Evolutionary conservation across 2,113 vertebrate species (phyloP).

Genomic region (Colossoma macropomum): DNA sequence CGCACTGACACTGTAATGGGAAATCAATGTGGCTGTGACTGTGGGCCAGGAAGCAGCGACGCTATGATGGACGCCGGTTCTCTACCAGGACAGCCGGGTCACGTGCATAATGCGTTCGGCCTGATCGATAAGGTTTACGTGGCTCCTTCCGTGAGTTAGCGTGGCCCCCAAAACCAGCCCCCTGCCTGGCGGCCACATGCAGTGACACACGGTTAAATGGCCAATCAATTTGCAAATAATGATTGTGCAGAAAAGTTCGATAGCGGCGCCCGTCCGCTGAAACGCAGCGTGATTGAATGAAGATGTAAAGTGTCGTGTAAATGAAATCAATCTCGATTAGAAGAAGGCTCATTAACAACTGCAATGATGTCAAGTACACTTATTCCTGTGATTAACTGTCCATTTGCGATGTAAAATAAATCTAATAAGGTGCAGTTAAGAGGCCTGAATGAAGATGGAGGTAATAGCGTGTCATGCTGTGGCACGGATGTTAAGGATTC

Average conservation of each 20-base stretch:
- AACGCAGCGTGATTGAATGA: constrained; percentile 65
- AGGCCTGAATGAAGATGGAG: constrained; percentile 61
- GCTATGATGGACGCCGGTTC: constrained; percentile 68
- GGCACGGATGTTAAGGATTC: constrained; percentile 39
- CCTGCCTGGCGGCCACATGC: constrained; percentile 43
- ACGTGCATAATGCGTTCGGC: constrained; percentile 63
- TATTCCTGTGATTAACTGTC: constrained; percentile 66
- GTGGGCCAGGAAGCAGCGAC: constrained; percentile 57
- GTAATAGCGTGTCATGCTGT: constrained; percentile 63
- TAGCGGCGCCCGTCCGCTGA: constrained; percentile 43
- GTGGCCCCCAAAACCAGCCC: background rate
- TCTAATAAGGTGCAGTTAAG: constrained; percentile 56
- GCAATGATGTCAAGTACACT: constrained; percentile 67
- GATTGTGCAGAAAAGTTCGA: constrained; percentile 60
- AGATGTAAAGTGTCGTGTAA: constrained; percentile 74
- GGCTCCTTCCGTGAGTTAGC: constrained; percentile 34
- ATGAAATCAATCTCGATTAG: constrained; percentile 73
- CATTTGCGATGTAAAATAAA: constrained; percentile 61
- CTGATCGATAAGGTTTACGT: constrained; percentile 68
- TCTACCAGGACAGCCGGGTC: constrained; percentile 65
- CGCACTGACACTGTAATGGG: constrained; percentile 72
- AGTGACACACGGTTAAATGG: constrained; percentile 59
- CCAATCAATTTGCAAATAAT: constrained; percentile 68
- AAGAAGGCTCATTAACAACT: constrained; percentile 67
- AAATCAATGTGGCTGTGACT: constrained; percentile 73